Evolutionary conservation across 2,797 vertebrate genomes (phyloP), one percentile per base, ranked within the genome.

Genomic region (Merluccius polli): DNA sequence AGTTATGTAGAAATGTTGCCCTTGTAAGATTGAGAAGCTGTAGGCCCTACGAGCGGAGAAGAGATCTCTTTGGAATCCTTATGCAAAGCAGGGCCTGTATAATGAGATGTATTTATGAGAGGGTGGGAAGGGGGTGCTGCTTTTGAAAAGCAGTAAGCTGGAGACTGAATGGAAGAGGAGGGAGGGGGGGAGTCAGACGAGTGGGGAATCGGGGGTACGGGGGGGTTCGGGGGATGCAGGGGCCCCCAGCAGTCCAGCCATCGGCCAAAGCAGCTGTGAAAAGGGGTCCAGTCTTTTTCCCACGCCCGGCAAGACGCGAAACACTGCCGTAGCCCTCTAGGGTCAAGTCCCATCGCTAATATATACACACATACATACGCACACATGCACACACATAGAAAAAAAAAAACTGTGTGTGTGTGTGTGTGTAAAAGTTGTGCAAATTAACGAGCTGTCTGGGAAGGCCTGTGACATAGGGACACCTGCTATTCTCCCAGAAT

Each of bases 21-120:
- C 89, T 90, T 90, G 88, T 89, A 89, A 87, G 48, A 52, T n/a
- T 85, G 86, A 89, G 90, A 76, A 88, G 89, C 85, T 88, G 81
- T 85, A 87, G 86, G 88, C 87, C 87, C 88, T 84, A 82, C 79
- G 83, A 93, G 89, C 90, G 74, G 85, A 90, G 87, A 83, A 83
- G 86, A 87, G 92, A 89, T 92, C 92, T 91, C 91, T 93, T 92
- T 88, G 89, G 93, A 93, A 92, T 92, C 92, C 89, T 91, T 93
- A 95, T 94, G 95, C 93, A 89, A 92, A 87, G 88, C 88, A 71
- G 92, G 87, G 88, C 86, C 84, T 93, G 94, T 95, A 95, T 96
- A 96, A 96, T 95, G 94, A 95, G 94, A 93, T 93, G 93, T 94
- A 93, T 95, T 95, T 95, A 94, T 94, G 94, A 94, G 95, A 93